Evolutionary conservation across 2,113 vertebrate genomes (phyloP), one percentile per base, ranked within the genome.

Genomic region (Maccullochella peelii): DNA sequence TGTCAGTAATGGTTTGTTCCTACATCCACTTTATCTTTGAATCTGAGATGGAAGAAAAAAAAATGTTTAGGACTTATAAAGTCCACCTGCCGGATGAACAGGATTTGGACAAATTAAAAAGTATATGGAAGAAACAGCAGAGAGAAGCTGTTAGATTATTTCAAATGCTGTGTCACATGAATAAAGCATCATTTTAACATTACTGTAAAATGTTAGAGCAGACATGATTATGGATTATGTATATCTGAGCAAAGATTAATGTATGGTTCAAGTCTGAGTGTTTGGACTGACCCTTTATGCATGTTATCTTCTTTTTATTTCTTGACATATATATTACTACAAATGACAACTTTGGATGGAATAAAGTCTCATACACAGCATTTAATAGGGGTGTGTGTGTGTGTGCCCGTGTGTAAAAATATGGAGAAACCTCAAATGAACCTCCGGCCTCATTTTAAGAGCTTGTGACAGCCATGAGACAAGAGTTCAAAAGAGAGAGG

Each of bases 381-480:
- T 5, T n/a, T n/a, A n/a, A n/a, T n/a, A n/a, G n/a, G n/a, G 44
- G 23, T 15, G 57, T 62, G 59, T 79, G 77, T 16, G 42, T 49
- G 38, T 49, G 59, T 73, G 49, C n/a, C n/a, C n/a, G n/a, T 61
- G 57, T 70, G 50, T 38, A 67, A 61, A 8, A 61, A 79, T 49
- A 50, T 11, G 66, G 47, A 18, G 11, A 0, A 66, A 12, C 42
- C 38, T 83, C 79, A 82, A 52, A 61, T 61, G 58, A 78, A 80
- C 75, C 75, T 52, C 10, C 58, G 81, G 54, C 77, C 83, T 90
- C 79, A 15, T 83, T 88, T 57, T 54, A 16, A 54, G 52, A 57
- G 80, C 71, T 58, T 72, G 73, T 83, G 86, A 83, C 73, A 79
- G 80, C 40, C n/a, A 7, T 62, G 72, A 80, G 52, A 84, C 20